Conservation (phyloP, 2,888 invertebrate genomes). For the Nesidiocoris tenuis region DNA sequence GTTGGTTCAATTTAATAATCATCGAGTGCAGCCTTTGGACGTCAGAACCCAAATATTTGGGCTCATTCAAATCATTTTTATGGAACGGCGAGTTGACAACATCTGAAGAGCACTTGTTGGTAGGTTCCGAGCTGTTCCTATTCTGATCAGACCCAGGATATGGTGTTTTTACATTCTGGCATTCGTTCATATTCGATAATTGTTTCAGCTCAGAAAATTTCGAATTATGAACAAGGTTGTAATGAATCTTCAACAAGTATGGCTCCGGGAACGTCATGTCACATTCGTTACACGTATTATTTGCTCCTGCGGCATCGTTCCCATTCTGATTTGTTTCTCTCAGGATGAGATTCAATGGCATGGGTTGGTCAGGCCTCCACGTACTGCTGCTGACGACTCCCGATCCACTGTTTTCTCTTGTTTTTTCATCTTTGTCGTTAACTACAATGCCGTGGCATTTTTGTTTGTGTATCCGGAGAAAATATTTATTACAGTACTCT, state of each 20-base stretch:
- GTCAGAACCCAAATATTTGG: conserved; percentile 38
- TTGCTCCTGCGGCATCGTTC: conserved; percentile 41
- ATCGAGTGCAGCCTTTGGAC: conserved; percentile 49
- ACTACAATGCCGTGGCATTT: conserved; percentile 79
- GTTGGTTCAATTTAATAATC: conserved; percentile 49
- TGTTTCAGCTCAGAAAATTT: conserved; percentile 2
- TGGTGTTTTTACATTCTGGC: background rate
- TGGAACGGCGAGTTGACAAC: conserved; percentile 1
- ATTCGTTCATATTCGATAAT: conserved; percentile 7
- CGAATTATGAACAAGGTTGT: conserved; percentile 43
- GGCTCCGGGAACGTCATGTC: conserved; percentile 46
- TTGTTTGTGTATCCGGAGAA: conserved; percentile 85
- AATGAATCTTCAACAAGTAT: conserved; percentile 48
- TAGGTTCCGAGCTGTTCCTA: conserved; percentile 5
- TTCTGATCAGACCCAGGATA: background rate
- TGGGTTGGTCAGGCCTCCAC: conserved; percentile 47
- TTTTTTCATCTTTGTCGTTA: conserved; percentile 53
- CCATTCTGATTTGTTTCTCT: conserved; percentile 46
- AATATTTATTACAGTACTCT: conserved; percentile 90
- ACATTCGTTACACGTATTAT: conserved; percentile 46
- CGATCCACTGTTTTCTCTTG: conserved; percentile 29
- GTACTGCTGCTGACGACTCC: conserved; percentile 13
- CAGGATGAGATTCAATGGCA: conserved; percentile 49
- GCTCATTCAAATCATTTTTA: background rate
- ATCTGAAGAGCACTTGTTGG: conserved; percentile 10